Evolutionary conservation across 1,140 invertebrate species (phyloP).

Genomic region (Trichonephila inaurata): DNA sequence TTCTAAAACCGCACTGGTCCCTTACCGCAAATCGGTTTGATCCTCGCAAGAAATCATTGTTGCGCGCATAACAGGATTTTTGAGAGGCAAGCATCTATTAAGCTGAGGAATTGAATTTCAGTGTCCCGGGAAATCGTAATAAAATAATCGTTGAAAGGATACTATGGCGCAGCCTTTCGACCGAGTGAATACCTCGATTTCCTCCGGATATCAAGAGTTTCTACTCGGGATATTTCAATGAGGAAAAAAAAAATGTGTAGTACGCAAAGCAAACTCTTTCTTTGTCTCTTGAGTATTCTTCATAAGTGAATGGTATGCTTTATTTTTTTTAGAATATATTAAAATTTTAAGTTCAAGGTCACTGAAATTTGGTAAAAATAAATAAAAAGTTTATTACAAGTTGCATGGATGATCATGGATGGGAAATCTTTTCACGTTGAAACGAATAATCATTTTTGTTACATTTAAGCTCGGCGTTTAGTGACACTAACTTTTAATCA

Average conservation of each 20-base stretch:
- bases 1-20: slow-evolving; percentile 3
- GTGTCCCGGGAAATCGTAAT: slow-evolving; percentile 62
- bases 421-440: no score
- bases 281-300: no score
- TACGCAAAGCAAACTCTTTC: no score
- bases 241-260: neutral
- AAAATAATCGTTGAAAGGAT: slow-evolving; percentile 66
- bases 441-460: no score
- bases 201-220: neutral
- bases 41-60: slow-evolving; percentile 48
- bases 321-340: no score
- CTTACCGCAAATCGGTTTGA: slow-evolving; percentile 45
- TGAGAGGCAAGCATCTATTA: slow-evolving; percentile 65
- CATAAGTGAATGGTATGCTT: no score
- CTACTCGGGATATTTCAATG: neutral
- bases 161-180: neutral
- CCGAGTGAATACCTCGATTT: neutral
- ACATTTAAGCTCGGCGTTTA: no score
- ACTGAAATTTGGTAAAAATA: no score
- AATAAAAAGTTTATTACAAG: no score
- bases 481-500: no score
- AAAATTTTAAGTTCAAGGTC: no score
- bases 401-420: no score
- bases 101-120: slow-evolving; percentile 66
- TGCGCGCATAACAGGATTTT: slow-evolving; percentile 63